Base-by-base conservation (phyloP, 1,140 invertebrate species). In the Neodiprion virginianus region DNA sequence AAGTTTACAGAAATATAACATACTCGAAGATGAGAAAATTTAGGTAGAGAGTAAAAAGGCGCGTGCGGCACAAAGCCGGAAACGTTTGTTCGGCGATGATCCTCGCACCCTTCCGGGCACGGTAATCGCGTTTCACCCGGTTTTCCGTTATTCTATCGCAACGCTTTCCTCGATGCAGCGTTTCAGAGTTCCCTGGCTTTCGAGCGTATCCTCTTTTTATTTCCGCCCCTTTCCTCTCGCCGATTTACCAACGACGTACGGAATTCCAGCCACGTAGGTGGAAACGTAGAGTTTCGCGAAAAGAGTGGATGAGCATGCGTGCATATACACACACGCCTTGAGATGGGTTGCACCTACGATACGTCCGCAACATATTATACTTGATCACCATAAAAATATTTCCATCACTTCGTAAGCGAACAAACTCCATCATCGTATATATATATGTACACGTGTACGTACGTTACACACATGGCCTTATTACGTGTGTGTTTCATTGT, bases 351-450 rank as follows among this genome's bases (percentile, higher is more conserved):
- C 14, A 14, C 61, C 7, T 73, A 70, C 72, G 74, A 40, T 40
- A 74, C 77, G 74, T 53, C 61, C 67, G 67, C 72, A 72, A 48
- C 67, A 70, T 78, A 78, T 85, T 78, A 76, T 83, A 85, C 82
- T 83, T 88, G 85, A 88, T 88, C 83, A 88, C 82, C 85, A 87
- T 88, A 88, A 87, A 88, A 88, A 86, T 40, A 40, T 87, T 84
- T 85, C 86, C 86, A 84, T 80, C 80, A 78, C 79, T 80, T 84
- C 81, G 81, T 84, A 82, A 80, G 72, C 82, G 80, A 79, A 80
- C 81, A 65, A 17, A 80, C 83, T 80, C 80, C 79, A 77, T 75
- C 79, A 75, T 75, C 75, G 4, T 5, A 17, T 14, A 17, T 65
- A 11, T 61, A n/a, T 61, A 1, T 61, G n/a, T 61, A 61, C 53